phyloP scores from a whole-genome alignment of 2,888 invertebrate species.

The Protophormia terraenovae region DNA sequence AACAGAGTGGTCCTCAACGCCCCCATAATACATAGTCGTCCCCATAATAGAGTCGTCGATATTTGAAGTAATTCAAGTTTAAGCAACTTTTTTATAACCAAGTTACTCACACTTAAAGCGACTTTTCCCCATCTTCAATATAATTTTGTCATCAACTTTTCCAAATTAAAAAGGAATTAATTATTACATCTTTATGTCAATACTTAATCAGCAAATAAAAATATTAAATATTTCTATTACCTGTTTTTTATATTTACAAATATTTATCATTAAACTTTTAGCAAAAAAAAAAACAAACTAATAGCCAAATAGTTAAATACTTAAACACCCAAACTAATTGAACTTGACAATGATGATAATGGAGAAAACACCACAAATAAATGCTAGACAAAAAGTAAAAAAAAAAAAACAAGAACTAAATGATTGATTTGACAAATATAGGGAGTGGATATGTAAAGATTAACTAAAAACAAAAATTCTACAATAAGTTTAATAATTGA shows the following conservation, averaged over 20 bases:
- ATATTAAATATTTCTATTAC: neutral
- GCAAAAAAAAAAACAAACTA: neutral
- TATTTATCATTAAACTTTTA: neutral
- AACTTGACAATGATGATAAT: conserved; percentile 19
- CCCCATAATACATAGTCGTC: too few relatives aligned
- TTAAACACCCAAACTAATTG: conserved; percentile 17
- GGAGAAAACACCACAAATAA: neutral
- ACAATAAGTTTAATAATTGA: neutral
- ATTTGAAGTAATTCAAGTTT: too few relatives aligned
- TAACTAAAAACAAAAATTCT: neutral
- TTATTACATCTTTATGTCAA: neutral
- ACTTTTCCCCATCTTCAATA: neutral
- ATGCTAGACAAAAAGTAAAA: neutral
- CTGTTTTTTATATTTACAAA: neutral
- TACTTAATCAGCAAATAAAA: neutral
- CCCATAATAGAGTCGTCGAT: too few relatives aligned
- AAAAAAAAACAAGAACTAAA: neutral
- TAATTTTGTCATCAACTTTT: neutral
- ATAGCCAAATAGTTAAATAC: neutral
- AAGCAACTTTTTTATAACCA: too few relatives aligned
- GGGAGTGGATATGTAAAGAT: neutral
- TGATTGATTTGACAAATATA: conserved; percentile 50
- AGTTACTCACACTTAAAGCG: too few relatives aligned
- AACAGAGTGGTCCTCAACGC: too few relatives aligned
- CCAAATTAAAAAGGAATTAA: neutral